Percentiles rank a stretch among this genome's conserved stretches.
These are phyloP conservation scores for Actenoides lindsayi DNA, from an alignment of 2,113 vertebrate species.

Conservation along the genomic window DNA sequence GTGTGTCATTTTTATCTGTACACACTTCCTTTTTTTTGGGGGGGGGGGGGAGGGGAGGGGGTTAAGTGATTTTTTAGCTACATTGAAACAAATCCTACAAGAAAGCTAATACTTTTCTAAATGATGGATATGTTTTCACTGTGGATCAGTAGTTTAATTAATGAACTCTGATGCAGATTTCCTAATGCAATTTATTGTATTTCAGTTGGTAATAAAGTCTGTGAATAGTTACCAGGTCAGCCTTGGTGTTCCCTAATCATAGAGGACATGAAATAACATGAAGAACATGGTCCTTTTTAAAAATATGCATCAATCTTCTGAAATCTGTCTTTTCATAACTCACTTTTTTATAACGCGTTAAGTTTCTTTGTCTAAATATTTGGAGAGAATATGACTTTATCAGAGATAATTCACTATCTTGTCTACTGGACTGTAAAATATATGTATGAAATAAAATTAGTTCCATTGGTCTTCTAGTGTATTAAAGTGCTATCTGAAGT, in stretches of 20 bases:
- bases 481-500: conserved; percentile 94
- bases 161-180: conserved; percentile 43
- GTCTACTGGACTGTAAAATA: conserved; percentile 89
- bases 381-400: conserved; percentile 90
- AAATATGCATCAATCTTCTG: conserved; percentile 59
- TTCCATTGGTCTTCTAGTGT: conserved; percentile 94
- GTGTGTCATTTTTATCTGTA: conserved; percentile 31
- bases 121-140: conserved; percentile 71
- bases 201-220: conserved; percentile 58
- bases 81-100: conserved; percentile 66
- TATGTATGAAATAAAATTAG: conserved; percentile 90
- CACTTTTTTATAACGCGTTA: conserved; percentile 72
- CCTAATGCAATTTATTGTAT: conserved; percentile 25
- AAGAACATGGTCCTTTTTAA: conserved; percentile 24
- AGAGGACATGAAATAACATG: not conserved
- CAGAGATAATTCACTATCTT: conserved; percentile 83
- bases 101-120: conserved; percentile 68
- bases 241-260: conserved; percentile 38
- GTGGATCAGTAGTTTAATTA: conserved; percentile 38
- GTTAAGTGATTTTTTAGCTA: not conserved
- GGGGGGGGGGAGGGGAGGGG: not conserved
- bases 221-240: conserved; percentile 50
- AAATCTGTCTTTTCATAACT: conserved; percentile 72
- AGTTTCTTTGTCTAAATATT: conserved; percentile 77
- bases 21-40: not conserved